Conservation (phyloP, 2,113 vertebrate genomes). For the Thymallus thymallus region DNA sequence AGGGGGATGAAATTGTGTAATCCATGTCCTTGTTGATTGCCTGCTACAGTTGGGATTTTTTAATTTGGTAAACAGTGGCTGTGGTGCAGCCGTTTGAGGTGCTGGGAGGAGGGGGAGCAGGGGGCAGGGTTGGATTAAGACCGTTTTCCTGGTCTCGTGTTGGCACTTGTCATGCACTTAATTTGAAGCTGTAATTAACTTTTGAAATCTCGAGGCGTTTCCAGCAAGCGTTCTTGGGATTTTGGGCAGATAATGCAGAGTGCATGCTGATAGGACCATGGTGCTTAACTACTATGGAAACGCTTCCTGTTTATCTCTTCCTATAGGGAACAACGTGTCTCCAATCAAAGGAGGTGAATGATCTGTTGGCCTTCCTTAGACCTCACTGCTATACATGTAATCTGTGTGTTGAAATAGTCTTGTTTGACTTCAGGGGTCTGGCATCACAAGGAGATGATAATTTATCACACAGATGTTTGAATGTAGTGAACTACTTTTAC, state of each 20-base stretch:
- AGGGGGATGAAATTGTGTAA: constrained; percentile 51
- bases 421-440: no score
- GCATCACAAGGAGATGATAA: neutral
- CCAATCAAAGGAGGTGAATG: no score
- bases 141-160: constrained; percentile 51
- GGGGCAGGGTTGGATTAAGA: constrained; percentile 61
- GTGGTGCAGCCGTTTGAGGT: constrained; percentile 46
- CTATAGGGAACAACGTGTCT: no score
- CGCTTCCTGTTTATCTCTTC: no score
- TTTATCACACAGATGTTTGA: no score
- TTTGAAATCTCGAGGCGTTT: constrained; percentile 61
- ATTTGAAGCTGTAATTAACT: constrained; percentile 73
- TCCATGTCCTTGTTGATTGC: constrained; percentile 61
- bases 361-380: no score
- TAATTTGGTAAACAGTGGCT: constrained; percentile 59
- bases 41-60: constrained; percentile 57
- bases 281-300: constrained; percentile 29
- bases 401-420: no score
- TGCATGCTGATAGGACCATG: constrained; percentile 32
- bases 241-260: constrained; percentile 52
- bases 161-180: constrained; percentile 66
- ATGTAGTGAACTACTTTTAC: no score
- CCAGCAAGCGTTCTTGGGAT: constrained; percentile 35
- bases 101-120: constrained; percentile 29
- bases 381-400: no score